Base-by-base conservation (phyloP, 2,888 invertebrate genomes). In the Cheilosia impressa region DNA sequence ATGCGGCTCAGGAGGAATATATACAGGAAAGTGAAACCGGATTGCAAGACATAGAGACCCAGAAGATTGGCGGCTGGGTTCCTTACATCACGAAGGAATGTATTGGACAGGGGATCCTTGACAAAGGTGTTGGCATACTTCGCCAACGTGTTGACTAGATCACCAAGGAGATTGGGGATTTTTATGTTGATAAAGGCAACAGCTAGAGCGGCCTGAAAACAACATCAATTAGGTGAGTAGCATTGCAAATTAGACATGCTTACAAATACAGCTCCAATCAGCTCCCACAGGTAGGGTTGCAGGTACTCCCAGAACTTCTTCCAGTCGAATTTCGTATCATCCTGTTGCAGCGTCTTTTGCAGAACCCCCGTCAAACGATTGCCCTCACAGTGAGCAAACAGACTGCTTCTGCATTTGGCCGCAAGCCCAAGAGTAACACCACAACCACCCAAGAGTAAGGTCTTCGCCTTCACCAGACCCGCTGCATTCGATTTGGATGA, bases 111-210 rank as follows among this genome's bases (percentile, higher is more conserved):
- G 0, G 90, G 91, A 87, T 92, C 91, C 87, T 90, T 92, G 41
- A 93, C 93, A 84, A 92, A 93, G 22, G 90, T 92, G 55, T 93
- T 93, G 17, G 93, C 93, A 89, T 94, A 94, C 87, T 93, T 93
- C 0, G 96, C 94, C 53, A 97, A 92, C 2, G 95, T 95, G 93
- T 98, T 98, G 19, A 98, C 96, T 38, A 98, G 93, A 57, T 95
- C 95, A 24, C 98, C 98, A 78, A 98, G 93, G 89, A 96, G 93
- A 77, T 96, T 95, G 0, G 98, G 98, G 89, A 98, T 97, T 93
- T 97, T 95, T 75, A 98, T 96, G 91, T 98, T 98, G 78, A 98
- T 93, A 87, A 96, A 93, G 15, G 98, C 98, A 31, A 98, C 98
- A 68, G 95, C 94, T 75, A 98, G 92, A 4, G 98, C 98, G 80